Evolutionary conservation across 30 jellyfish, hydroid and myxozoan species (phyloP), one percentile per base, ranked within the genome.

Genomic region (Morbakka virulenta): DNA sequence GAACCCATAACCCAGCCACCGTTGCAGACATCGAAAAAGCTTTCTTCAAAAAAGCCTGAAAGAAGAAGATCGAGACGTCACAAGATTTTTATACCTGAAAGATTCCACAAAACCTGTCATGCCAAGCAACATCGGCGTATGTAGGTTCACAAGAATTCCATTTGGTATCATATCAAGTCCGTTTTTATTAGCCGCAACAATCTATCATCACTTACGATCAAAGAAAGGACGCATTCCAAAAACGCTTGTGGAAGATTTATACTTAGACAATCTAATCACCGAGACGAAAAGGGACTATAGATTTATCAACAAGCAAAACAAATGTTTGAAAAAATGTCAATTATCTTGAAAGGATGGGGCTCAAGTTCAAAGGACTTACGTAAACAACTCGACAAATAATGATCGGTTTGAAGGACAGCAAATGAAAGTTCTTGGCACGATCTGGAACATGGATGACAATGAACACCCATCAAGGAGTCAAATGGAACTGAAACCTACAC

Each of bases 141-240:
- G 33, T 26, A 48, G 84, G 51, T 72, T 72, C 51, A 21, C 52
- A 3, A 72, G 84, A 50, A 51, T 72, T 3, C 84, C 84, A 24
- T 47, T 72, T 28, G 68, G 82, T 25, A 50, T 72, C 51, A 47
- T 72, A 13, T 72, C 81, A 11, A 72, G 84, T 50, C 84, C 84
- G 1, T 36, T 72, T 31, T 35, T 72, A 32, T 41, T 72, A 23
- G 84, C 79, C 24, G 84, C 84, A 24, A 52, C 79, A 4, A 72
- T 72, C 27, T 24, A 72, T 28, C 84, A 72, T 72, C 84, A 72
- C 24, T 22, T 72, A 14, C 25, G 51, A 28, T 72, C n/a, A n/a
- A 0, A 47, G 27, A n/a, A n/a, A n/a, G n/a, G n/a, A n/a, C n/a
- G n/a, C n/a, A n/a, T n/a, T n/a, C n/a, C n/a, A n/a, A n/a, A n/a